Evolutionary conservation across 2,888 invertebrate genomes (phyloP).

Genomic region (Lycaena phlaeas): DNA sequence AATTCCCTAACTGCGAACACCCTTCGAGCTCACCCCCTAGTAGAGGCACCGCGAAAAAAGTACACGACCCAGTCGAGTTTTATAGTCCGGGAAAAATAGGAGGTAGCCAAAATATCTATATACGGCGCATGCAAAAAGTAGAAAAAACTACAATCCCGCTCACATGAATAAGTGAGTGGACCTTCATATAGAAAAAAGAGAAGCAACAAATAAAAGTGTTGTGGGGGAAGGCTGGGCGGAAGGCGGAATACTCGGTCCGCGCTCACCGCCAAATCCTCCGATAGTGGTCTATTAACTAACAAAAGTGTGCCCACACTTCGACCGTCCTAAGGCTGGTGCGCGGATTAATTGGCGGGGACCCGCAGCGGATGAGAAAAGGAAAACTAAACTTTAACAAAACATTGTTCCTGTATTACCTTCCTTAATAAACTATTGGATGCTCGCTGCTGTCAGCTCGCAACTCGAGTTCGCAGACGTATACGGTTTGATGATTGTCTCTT

Average conservation of each 20-base stretch:
- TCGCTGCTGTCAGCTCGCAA: too few species aligned
- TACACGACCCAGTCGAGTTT: constrained; percentile 64
- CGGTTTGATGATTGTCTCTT: too few species aligned
- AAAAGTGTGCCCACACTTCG: constrained; percentile 18
- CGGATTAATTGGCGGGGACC: constrained; percentile 9
- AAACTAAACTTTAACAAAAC: constrained; percentile 1
- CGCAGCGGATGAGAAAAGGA: neutral
- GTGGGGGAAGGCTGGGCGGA: constrained; percentile 28
- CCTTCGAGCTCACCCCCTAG: constrained; percentile 38
- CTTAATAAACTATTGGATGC: too few species aligned
- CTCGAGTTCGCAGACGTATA: too few species aligned
- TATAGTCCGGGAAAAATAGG: constrained; percentile 69
- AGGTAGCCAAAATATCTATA: constrained; percentile 70
- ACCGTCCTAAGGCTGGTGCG: constrained; percentile 12
- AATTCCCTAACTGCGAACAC: constrained; percentile 71
- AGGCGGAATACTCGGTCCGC: constrained; percentile 20
- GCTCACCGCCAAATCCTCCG: constrained; percentile 21
- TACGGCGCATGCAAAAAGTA: constrained; percentile 57
- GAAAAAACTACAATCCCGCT: constrained; percentile 64
- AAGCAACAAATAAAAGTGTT: constrained; percentile 44
- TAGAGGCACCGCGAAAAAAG: constrained; percentile 63
- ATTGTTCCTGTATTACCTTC: too few species aligned
- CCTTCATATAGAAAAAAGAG: constrained; percentile 63
- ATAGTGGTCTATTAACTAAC: constrained; percentile 21
- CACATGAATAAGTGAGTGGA: constrained; percentile 70